phyloP scores from a whole-genome alignment of 2,113 vertebrate species.

The Formicarius rufipectus region DNA sequence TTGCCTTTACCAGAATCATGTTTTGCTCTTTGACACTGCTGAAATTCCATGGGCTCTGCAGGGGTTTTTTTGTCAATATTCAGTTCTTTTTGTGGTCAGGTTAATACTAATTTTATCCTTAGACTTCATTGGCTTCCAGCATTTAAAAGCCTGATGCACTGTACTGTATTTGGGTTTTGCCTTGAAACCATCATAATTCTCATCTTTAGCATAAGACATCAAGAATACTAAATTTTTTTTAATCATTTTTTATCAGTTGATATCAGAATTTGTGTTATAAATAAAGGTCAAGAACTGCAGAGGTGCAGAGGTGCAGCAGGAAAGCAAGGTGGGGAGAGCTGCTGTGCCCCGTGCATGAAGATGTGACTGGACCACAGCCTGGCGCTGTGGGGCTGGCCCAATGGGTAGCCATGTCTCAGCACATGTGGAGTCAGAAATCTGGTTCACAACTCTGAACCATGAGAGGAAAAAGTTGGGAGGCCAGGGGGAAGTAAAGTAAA shows the following conservation, averaged over 20 bases:
- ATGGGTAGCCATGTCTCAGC: too few relatives aligned
- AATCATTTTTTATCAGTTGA: background rate
- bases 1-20: background rate
- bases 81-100: background rate
- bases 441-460: background rate
- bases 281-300: background rate
- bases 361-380: accelerated
- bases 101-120: background rate
- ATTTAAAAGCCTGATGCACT: background rate
- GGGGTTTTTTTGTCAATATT: background rate
- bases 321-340: background rate
- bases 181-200: background rate
- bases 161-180: background rate
- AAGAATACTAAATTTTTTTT: background rate
- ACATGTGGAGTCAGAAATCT: background rate
- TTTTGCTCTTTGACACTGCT: background rate
- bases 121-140: background rate
- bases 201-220: background rate
- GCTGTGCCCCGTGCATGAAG: accelerated
- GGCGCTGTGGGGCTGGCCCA: accelerated
- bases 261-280: background rate
- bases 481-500: background rate
- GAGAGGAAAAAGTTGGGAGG: background rate
- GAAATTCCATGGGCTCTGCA: background rate
- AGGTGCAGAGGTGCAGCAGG: accelerated